Base-by-base conservation (phyloP, 2,888 invertebrate species). In the Entomobrya proxima region DNA sequence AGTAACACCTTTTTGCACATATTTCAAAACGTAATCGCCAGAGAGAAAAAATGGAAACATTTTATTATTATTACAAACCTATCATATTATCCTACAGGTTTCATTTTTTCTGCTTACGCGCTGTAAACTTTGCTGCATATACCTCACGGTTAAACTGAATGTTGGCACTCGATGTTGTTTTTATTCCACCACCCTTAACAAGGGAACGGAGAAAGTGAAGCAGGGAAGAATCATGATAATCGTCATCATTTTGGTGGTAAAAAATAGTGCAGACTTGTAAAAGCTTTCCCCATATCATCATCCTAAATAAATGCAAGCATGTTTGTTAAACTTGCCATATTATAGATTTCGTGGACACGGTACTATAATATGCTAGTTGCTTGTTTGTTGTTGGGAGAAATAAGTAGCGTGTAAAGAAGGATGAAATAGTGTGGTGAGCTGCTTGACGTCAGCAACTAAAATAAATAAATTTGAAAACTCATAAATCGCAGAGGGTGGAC, bases 391-490 rank as follows among this genome's bases (percentile, higher is more conserved):
- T n/a, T n/a, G n/a, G n/a, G n/a, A n/a, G n/a, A n/a, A n/a, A 32
- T 21, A 11, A 52, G 61, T 74, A 47, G 79, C 50, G 85, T 85
- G 85, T 79, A 78, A 78, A 67, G 52, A 77, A 78, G 77, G 81
- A 86, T 86, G 86, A 81, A 86, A 86, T 86, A 86, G 55, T 86
- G 47, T 50, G 64, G 82, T 30, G 64, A 82, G 77, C 82, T 69
- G 78, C 78, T 86, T 86, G 86, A 86, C 86, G 86, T 86, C 86
- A 86, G 86, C 83, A 58, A 83, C 50, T 86, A 86, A 87, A 87
- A 87, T 87, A 87, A 87, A 87, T 87, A 86, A 86, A 83, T 87
- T 87, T 87, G 87, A 85, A 87, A 87, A 87, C 87, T 81, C 87
- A 87, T 87, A 87, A 87, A 87, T 87, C 85, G 85, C 80, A 52